Base-by-base conservation (phyloP, 2,113 vertebrate species). In the Chrysemys picta region DNA sequence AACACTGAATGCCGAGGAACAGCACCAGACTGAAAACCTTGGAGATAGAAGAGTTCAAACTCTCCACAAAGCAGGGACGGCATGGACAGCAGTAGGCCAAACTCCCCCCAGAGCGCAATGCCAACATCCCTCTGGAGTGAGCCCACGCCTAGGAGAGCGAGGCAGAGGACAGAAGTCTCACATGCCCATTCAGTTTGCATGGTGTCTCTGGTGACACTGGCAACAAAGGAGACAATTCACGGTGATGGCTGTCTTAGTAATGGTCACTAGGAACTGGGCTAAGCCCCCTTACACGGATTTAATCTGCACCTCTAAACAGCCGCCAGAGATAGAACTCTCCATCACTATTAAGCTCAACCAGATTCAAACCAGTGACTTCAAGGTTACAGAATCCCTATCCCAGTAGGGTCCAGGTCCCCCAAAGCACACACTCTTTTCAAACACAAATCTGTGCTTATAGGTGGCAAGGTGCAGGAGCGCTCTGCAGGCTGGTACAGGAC, bases 341-440 rank as follows among this genome's bases (percentile, higher is more conserved):
- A 85, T 86, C 90, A 24, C 56, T 90, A 90, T 5, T 56, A 80
- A 84, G 52, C 91, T 89, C 76, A 78, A 27, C 75, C 75, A 78
- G 25, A 78, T 42, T 45, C 72, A 56, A 89, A 89, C n/a, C 82
- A 91, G 85, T 87, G 76, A 88, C 79, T 89, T 89, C 88, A 75
- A 19, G 82, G 81, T 88, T 88, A 29, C 5, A 89, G 59, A 88
- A 86, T 86, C 94, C 88, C 91, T 53, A 80, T 84, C 80, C 91
- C 91, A 94, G 95, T 84, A 80, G 87, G 90, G 65, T 75, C 87
- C 90, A 80, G 87, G 75, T 80, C n/a, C 56, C 24, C 38, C 17
- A 14, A 45, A 9, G 7, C 91, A 96, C 90, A 95, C 93, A 87
- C 94, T 45, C 54, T 22, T 87, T 57, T 89, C 90, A 93, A 91